Percentiles rank a stretch among this genome's conserved stretches.
phyloP scores from a whole-genome alignment of 2,113 vertebrate species.

The Pluvianellus socialis region DNA sequence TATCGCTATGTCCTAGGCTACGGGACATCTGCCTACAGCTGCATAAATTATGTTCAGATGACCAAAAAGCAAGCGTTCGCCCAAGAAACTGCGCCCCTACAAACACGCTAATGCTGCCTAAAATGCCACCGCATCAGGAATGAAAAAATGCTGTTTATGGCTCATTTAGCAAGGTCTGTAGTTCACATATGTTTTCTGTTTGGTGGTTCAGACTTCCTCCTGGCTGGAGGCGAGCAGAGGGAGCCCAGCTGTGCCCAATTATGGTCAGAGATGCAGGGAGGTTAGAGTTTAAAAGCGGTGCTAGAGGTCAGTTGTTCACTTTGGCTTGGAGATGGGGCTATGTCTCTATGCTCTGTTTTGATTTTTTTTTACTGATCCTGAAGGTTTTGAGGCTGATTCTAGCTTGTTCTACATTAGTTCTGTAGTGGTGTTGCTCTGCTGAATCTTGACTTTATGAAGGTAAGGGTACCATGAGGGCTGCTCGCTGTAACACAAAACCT shows the following conservation, averaged over 20 bases:
- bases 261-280: background rate
- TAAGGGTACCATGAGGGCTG: background rate
- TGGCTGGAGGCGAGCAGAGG: background rate
- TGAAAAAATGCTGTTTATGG: background rate
- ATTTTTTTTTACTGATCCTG: background rate
- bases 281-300: background rate
- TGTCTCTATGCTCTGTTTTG: background rate
- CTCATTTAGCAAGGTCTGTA: slow-evolving; percentile 1
- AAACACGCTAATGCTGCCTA: background rate
- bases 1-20: background rate
- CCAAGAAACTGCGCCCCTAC: background rate
- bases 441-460: background rate
- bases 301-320: background rate
- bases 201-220: background rate
- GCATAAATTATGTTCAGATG: background rate
- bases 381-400: background rate
- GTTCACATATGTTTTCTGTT: slow-evolving; percentile 52
- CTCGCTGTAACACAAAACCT: background rate
- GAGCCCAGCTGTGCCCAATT: slow-evolving; percentile 47
- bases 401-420: rapidly evolving
- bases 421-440: rapidly evolving
- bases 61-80: background rate
- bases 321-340: background rate
- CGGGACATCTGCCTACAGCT: background rate
- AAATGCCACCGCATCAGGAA: background rate